A percentile compares a stretch with the other conserved stretches of the same genome.
Conservation (phyloP, 2,888 invertebrate genomes). For the Coecobrya sp. region DNA sequence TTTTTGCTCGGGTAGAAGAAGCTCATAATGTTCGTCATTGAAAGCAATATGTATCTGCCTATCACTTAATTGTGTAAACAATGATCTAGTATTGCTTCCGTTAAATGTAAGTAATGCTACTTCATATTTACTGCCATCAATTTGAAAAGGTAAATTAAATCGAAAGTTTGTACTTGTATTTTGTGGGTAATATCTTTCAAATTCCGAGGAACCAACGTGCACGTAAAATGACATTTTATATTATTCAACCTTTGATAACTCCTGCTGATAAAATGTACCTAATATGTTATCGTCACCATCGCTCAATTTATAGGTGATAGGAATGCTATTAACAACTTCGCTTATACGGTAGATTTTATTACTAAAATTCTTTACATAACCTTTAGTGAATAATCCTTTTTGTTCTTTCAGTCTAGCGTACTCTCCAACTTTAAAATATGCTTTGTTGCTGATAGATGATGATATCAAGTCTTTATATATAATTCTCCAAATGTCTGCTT, state of each 20-base stretch:
- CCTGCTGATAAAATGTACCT: slow-evolving; percentile 60
- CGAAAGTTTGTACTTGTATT: neutral
- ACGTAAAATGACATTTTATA: slow-evolving; percentile 54
- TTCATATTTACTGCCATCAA: slow-evolving; percentile 7
- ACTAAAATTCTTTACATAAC: slow-evolving; percentile 61
- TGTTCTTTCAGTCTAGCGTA: neutral
- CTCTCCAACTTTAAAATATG: slow-evolving; percentile 7
- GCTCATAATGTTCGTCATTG: neutral
- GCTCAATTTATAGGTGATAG: slow-evolving; percentile 52
- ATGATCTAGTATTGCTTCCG: neutral
- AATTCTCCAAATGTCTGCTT: slow-evolving; percentile 58
- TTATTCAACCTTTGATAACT: slow-evolving; percentile 38
- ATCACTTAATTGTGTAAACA: neutral
- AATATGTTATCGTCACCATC: slow-evolving; percentile 16
- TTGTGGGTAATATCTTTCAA: neutral
- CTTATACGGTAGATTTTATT: slow-evolving; percentile 41
- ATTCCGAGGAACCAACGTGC: neutral
- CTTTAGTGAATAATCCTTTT: slow-evolving; percentile 56
- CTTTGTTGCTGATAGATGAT: neutral
- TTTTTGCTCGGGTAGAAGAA: neutral
- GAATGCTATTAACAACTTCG: slow-evolving; percentile 50
- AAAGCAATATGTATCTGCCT: neutral
- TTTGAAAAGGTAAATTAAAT: neutral
- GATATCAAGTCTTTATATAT: slow-evolving; percentile 22
- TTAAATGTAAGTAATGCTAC: neutral